Base-by-base conservation (phyloP, 2,888 invertebrate genomes). In the Himalopsyche japonica region DNA sequence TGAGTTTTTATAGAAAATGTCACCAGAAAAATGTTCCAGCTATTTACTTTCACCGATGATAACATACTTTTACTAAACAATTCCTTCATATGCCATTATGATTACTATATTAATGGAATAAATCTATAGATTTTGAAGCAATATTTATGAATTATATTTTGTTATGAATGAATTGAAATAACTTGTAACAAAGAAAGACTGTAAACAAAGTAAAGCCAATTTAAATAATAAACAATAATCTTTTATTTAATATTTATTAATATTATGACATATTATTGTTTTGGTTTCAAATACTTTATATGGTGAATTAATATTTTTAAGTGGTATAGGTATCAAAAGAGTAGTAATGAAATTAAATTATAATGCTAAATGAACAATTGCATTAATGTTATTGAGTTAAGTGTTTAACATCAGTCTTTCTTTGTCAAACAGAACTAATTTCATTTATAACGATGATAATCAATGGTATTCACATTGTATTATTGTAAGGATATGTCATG, bases 401-500 rank as follows among this genome's bases (percentile, higher is more conserved):
- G n/a, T n/a, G n/a, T n/a, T n/a, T n/a, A n/a, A n/a, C n/a, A n/a
- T 3, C 57, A 57, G 57, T 8, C 20, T 57, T 57, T 57, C 57
- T 20, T 57, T 57, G 57, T 57, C 20, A 20, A 6, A 57, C 24
- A 24, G 57, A 7, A 6, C 1, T 5, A 20, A 57, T 57, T 57
- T 49, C 20, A 8, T 6, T 20, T 20, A 20, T 57, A 20, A 57
- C 7, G 24, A 57, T 10, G 57, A 20, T 43, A 43, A 43, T 15
- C 15, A 43, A 15, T 12, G 15, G 43, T 43, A 43, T 43, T 43
- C 43, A 43, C 15, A 43, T 43, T 43, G 43, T 10, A 15, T 20
- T 20, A 57, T 20, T 57, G 15, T n/a, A 85, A 85, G 49, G 82
- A 80, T 82, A 86, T 86, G 85, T 86, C 43, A 87, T 85, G 70